Evolutionary conservation across 2,888 invertebrate species (phyloP), one percentile per base, ranked within the genome.

Genomic region (Chrysina gloriosa): DNA sequence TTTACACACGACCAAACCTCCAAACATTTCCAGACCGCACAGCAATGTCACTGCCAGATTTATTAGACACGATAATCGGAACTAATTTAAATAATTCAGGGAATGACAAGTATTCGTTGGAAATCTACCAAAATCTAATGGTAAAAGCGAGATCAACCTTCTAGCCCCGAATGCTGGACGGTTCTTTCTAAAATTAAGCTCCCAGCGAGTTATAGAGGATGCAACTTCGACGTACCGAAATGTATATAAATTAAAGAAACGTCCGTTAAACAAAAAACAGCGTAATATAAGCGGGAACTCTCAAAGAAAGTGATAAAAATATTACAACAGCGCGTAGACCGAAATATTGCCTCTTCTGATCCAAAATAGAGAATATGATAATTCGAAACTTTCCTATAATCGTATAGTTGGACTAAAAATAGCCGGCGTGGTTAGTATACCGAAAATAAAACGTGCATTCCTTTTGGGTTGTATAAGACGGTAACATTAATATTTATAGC

Each of bases 31-130:
- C 54, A 36, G 36, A 36, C 36, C 5, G 21, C 27, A 14, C 19
- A n/a, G 34, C 54, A 54, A 54, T 54, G 54, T 54, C 54, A 54
- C 54, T 54, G 54, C 36, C 54, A 54, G 34, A 54, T 54, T 54
- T 54, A 54, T 54, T 54, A 54, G 34, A 34, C 21, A 21, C 9
- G 31, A 54, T 54, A 54, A 54, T 54, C 54, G 14, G 36, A 54
- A 21, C 36, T 54, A 54, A 54, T 54, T 54, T 54, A 54, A n/a
- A 54, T 54, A 54, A 54, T 34, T 34, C 34, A 54, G n/a, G 50
- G 50, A 34, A 34, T 34, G 54, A 54, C 34, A 34, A 34, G 11
- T 29, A 50, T 54, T 21, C 34, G 19, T 54, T 54, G 54, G 54
- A 54, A 34, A 54, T 54, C 54, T 31, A 54, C 54, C 54, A 31